Conservation (phyloP, 2,888 invertebrate species). For the Seira ritae region DNA sequence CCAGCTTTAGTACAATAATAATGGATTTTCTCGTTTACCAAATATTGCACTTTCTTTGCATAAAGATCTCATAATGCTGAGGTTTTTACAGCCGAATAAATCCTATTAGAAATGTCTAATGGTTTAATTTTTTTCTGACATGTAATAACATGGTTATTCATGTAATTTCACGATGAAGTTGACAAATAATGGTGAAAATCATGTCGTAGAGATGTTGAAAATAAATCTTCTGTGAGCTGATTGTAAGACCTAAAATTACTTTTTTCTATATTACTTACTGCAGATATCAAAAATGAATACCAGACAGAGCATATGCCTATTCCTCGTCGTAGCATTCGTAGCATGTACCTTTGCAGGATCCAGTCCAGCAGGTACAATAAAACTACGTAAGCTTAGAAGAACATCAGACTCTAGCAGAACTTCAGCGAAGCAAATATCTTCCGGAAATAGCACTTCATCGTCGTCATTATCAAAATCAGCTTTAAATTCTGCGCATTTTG, state of each 20-base stretch:
- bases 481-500: constrained; percentile 38
- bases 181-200: background rate
- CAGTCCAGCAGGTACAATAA: constrained; percentile 54
- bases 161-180: background rate
- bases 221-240: too few relatives aligned
- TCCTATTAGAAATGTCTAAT: constrained; percentile 25
- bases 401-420: constrained; percentile 47
- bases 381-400: constrained; percentile 63
- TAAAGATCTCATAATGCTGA: background rate
- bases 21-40: background rate
- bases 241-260: background rate
- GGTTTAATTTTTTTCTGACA: background rate
- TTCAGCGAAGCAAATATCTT: constrained; percentile 37
- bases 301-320: constrained; percentile 69
- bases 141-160: background rate
- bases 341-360: constrained; percentile 66
- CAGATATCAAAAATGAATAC: constrained; percentile 71
- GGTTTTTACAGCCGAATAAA: constrained; percentile 25
- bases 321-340: constrained; percentile 61
- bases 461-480: background rate
- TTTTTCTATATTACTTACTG: constrained; percentile 24
- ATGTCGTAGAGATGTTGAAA: too few relatives aligned
- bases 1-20: background rate
- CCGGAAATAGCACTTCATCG: constrained; percentile 35
- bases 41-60: constrained; percentile 1